Evolutionary conservation across 2,888 invertebrate genomes (phyloP).

Genomic region (Ashinkailepas kermadecensis): DNA sequence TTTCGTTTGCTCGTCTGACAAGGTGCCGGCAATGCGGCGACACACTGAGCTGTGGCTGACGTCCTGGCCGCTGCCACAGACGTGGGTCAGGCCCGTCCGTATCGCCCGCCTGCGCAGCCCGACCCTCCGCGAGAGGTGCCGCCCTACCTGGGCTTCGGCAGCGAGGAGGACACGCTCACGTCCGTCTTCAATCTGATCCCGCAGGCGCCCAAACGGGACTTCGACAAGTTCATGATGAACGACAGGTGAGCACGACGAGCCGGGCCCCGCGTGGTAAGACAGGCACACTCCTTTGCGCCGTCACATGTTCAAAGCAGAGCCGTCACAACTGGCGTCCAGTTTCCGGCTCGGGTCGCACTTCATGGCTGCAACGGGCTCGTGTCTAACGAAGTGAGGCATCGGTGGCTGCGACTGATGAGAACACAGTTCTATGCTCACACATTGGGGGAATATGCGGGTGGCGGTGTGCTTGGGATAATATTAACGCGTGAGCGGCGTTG

Average conservation of each 20-base stretch:
- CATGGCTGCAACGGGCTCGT: no score
- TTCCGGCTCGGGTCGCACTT: no score
- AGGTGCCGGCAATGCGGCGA: no score
- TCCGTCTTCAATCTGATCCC: slow-evolving; percentile 75
- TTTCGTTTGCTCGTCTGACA: no score
- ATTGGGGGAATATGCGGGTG: no score
- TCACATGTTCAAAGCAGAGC: no score
- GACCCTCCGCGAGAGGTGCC: slow-evolving; percentile 53
- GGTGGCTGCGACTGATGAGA: no score
- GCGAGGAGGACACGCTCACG: slow-evolving; percentile 79
- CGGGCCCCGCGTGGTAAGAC: no score
- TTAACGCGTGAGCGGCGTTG: not conserved
- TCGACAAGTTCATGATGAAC: slow-evolving; percentile 68
- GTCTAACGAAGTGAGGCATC: no score
- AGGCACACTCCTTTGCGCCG: no score
- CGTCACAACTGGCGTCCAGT: no score
- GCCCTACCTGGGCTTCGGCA: slow-evolving; percentile 86
- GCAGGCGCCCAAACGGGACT: slow-evolving; percentile 65
- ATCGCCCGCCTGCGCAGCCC: slow-evolving; percentile 37
- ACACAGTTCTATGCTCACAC: no score
- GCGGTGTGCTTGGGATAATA: not conserved
- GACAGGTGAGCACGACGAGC: slow-evolving; percentile 52
- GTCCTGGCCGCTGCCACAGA: slow-evolving; percentile 35
- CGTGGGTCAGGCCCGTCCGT: not conserved
- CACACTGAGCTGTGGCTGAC: slow-evolving; percentile 32